These are phyloP conservation scores for Sylvia borin DNA, from an alignment of 2,797 vertebrate species.

Conservation along the genomic window DNA sequence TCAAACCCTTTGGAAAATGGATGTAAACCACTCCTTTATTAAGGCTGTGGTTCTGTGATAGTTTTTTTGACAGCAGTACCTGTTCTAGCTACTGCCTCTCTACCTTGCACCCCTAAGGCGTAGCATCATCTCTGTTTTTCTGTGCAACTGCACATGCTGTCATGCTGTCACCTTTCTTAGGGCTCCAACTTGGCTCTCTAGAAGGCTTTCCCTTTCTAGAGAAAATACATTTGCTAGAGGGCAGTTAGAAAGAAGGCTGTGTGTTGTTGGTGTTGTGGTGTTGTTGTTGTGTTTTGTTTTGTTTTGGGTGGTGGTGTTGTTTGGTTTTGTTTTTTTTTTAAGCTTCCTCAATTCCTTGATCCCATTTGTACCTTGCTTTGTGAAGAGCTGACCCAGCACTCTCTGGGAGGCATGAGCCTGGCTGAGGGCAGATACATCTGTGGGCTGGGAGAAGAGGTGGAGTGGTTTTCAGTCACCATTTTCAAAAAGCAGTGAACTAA, in stretches of 20 bases:
- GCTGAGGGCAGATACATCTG: background rate
- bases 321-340: background rate
- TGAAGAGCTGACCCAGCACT: background rate
- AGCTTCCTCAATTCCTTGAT: background rate
- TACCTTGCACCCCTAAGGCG: background rate
- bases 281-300: background rate
- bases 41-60: background rate
- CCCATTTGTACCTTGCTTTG: background rate
- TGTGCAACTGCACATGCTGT: background rate
- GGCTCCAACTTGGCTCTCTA: background rate
- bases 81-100: background rate
- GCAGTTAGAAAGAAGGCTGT: background rate
- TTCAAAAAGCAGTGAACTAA: background rate
- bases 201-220: background rate
- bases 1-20: slow-evolving; percentile 8
- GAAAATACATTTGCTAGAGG: background rate
- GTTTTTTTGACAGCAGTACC: background rate
- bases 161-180: background rate
- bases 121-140: background rate
- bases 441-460: background rate
- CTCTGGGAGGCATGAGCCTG: background rate
- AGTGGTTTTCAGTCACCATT: background rate
- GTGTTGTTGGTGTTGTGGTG: background rate
- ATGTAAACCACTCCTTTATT: background rate
- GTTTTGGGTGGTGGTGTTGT: no score